phyloP scores from a whole-genome alignment of 2,888 invertebrate species.

The Tubulanus polymorphus region DNA sequence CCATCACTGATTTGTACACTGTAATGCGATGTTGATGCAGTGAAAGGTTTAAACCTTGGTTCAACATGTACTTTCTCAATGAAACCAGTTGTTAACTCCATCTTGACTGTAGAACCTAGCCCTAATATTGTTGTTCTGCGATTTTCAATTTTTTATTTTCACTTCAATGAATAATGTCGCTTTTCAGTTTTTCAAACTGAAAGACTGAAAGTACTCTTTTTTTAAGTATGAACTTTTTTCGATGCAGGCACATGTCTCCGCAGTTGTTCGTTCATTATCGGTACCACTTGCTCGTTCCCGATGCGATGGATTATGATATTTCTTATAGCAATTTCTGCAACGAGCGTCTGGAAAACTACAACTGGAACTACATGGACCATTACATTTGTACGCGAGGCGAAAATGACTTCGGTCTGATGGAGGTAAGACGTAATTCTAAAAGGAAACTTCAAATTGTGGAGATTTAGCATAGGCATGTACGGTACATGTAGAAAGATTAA shows the following conservation, averaged over 20 bases:
- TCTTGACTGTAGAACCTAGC: background rate
- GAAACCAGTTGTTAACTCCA: too few species aligned
- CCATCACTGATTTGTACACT: too few species aligned
- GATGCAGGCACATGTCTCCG: conserved; percentile 81
- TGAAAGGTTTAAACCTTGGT: too few species aligned
- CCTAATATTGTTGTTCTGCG: too few species aligned
- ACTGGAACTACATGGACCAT: conserved; percentile 97
- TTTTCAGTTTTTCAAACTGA: too few species aligned
- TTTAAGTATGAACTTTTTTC: background rate
- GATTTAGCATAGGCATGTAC: background rate
- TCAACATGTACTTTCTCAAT: too few species aligned
- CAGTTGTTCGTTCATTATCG: conserved; percentile 73
- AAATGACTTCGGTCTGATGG: conserved; percentile 73
- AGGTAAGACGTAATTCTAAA: too few species aligned
- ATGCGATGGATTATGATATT: conserved; percentile 68
- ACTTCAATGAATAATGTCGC: too few species aligned
- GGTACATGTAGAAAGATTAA: background rate
- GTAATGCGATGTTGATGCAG: too few species aligned
- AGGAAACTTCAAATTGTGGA: too few species aligned
- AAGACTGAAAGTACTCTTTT: too few species aligned
- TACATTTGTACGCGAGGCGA: conserved; percentile 94
- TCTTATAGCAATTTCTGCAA: conserved; percentile 92
- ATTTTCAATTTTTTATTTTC: too few species aligned
- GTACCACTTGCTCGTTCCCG: conserved; percentile 53
- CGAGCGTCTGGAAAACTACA: conserved; percentile 90